Percentiles rank a stretch among this genome's conserved stretches.
phyloP scores from a whole-genome alignment of 2,113 vertebrate genomes.

The Sphyrna mokarran region DNA sequence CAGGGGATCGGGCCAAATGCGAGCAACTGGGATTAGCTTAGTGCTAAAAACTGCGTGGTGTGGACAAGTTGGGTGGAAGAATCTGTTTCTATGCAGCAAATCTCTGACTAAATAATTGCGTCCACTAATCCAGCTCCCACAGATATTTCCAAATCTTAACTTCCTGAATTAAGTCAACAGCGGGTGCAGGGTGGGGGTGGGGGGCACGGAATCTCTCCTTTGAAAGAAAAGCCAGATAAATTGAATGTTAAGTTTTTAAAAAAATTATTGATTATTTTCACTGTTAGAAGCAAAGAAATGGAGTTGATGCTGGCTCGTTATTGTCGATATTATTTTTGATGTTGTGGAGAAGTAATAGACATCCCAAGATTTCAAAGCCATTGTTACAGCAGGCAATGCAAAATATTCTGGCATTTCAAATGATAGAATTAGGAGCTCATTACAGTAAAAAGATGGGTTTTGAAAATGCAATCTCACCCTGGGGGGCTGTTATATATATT shows the following conservation, averaged over 20 bases:
- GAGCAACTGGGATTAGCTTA: too few species aligned
- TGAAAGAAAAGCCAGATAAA: neutral
- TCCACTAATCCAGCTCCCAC: neutral
- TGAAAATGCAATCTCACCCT: slow-evolving; percentile 6
- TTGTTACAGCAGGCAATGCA: neutral
- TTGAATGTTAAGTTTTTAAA: neutral
- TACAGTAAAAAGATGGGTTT: slow-evolving; percentile 11
- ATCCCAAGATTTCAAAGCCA: neutral
- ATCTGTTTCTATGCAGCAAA: too few species aligned
- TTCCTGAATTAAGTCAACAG: neutral
- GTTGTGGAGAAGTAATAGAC: neutral
- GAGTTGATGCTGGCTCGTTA: neutral
- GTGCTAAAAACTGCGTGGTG: too few species aligned
- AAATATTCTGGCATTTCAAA: neutral
- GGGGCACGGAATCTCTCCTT: neutral
- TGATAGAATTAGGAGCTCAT: slow-evolving; percentile 27
- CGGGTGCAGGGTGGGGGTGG: too few species aligned
- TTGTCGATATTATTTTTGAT: slow-evolving; percentile 12
- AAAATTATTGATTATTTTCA: neutral
- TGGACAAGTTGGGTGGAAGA: too few species aligned
- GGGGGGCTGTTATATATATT: neutral
- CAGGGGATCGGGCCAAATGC: too few species aligned
- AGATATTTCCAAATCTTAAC: neutral
- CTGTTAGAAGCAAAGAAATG: neutral
- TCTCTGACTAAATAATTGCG: too few species aligned